phyloP scores from a whole-genome alignment of 1,140 invertebrate species.

The Metopolophium dirhodum region DNA sequence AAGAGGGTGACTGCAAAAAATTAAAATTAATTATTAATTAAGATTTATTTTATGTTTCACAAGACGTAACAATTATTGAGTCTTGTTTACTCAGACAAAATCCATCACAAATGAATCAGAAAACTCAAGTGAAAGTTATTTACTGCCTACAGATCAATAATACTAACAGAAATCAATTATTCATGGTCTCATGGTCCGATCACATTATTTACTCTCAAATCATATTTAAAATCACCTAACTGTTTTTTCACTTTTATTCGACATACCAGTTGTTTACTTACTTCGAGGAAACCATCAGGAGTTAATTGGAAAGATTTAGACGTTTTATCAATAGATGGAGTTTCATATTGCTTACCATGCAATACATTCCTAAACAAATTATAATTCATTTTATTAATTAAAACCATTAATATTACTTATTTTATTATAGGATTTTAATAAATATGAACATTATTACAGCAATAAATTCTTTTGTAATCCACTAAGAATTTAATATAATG shows the following conservation, averaged over 20 bases:
- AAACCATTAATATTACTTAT: not conserved
- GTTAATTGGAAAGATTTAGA: constrained; percentile 24
- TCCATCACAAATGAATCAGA: constrained; percentile 29
- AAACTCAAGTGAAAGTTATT: constrained; percentile 50
- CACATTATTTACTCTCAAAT: constrained; percentile 27
- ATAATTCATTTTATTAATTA: not conserved
- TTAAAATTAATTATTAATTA: not conserved
- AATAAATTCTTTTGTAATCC: not conserved
- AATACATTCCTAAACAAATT: constrained; percentile 15
- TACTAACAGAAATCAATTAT: constrained; percentile 44
- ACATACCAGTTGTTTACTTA: constrained; percentile 12
- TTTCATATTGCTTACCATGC: not conserved
- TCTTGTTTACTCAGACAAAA: constrained; percentile 8
- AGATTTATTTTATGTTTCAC: constrained; percentile 8
- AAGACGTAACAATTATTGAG: constrained; percentile 6
- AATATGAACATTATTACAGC: not conserved
- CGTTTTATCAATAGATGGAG: not conserved
- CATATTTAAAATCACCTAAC: constrained; percentile 18
- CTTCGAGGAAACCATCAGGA: constrained; percentile 35
- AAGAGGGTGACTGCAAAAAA: constrained; percentile 33
- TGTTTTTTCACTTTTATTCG: constrained; percentile 32
- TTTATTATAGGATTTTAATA: not conserved
- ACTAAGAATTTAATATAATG: not conserved
- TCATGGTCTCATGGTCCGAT: constrained; percentile 42
- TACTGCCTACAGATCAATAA: not conserved